phyloP scores from a whole-genome alignment of 2,888 invertebrate species.

The Himalopsyche kuldschensis region DNA sequence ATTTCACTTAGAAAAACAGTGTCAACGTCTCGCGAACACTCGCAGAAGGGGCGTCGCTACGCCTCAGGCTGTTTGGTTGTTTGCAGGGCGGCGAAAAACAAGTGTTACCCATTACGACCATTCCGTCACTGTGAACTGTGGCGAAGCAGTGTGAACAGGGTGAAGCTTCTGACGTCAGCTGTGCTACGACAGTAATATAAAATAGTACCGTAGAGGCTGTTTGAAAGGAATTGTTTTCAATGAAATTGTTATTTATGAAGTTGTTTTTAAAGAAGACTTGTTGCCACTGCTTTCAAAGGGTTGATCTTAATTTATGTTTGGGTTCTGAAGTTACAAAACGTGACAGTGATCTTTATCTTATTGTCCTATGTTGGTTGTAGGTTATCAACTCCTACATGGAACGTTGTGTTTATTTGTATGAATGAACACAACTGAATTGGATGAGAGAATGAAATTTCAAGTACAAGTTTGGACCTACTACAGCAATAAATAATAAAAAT shows the following conservation, averaged over 20 bases:
- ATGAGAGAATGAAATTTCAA: no score
- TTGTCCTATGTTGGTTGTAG: no score
- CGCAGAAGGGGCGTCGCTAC: not conserved
- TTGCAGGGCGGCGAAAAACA: conserved; percentile 12
- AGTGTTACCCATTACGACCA: conserved; percentile 21
- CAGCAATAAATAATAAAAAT: no score
- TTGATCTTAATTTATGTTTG: no score
- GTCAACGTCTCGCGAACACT: not conserved
- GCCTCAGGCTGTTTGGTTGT: conserved; percentile 23
- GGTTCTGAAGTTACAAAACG: no score
- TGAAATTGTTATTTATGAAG: not conserved
- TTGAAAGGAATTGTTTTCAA: not conserved
- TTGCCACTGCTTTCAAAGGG: no score
- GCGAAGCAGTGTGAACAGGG: not conserved
- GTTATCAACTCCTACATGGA: no score
- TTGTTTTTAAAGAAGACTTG: not conserved
- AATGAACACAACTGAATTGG: no score
- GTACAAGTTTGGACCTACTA: no score
- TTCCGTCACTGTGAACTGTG: not conserved
- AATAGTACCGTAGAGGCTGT: not conserved
- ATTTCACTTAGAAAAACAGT: not conserved
- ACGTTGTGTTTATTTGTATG: no score
- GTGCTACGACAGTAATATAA: not conserved
- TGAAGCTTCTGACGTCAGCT: not conserved
- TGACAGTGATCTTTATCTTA: no score